These are phyloP conservation scores for Thecophora atra DNA, from an alignment of 2,888 invertebrate species.

Conservation along the genomic window DNA sequence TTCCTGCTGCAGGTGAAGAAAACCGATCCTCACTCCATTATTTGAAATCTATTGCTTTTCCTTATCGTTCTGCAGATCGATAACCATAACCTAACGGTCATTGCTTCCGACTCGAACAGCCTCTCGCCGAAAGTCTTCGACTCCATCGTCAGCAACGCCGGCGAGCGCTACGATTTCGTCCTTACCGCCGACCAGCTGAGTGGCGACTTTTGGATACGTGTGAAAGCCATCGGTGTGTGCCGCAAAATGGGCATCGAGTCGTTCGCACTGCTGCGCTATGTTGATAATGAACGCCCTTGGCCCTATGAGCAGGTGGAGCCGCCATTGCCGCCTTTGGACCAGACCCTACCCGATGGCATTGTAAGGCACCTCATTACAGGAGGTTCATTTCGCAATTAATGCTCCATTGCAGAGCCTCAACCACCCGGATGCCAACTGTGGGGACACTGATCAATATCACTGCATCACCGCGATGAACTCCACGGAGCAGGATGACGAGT, in stretches of 20 bases:
- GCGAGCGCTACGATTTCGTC: constrained; percentile 68
- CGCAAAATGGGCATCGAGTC: constrained; percentile 46
- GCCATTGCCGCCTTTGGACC: constrained; percentile 43
- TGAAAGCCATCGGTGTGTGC: constrained; percentile 52
- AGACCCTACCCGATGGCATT: constrained; percentile 36
- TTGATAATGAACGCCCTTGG: constrained; percentile 27
- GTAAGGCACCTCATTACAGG: constrained; percentile 32
- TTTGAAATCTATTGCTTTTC: too few species aligned
- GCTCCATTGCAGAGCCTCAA: constrained; percentile 46
- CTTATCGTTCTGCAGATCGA: constrained; percentile 50
- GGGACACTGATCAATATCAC: constrained; percentile 38
- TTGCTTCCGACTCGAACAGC: constrained; percentile 60
- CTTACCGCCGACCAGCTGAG: constrained; percentile 62
- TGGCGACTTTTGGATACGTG: constrained; percentile 55
- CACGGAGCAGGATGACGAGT: constrained; percentile 42
- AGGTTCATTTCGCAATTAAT: neutral
- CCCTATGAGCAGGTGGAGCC: constrained; percentile 17
- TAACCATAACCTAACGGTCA: constrained; percentile 56
- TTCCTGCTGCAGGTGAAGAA: constrained; percentile 54
- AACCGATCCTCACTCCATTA: too few species aligned
- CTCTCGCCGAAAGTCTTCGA: constrained; percentile 53
- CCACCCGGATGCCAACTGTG: constrained; percentile 52
- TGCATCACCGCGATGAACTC: constrained; percentile 49
- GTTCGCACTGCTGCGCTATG: constrained; percentile 53
- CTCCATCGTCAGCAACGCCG: constrained; percentile 60